Conservation (phyloP, 37 sponge, comb jelly and placozoan genomes). For the Spongilla lacustris region DNA sequence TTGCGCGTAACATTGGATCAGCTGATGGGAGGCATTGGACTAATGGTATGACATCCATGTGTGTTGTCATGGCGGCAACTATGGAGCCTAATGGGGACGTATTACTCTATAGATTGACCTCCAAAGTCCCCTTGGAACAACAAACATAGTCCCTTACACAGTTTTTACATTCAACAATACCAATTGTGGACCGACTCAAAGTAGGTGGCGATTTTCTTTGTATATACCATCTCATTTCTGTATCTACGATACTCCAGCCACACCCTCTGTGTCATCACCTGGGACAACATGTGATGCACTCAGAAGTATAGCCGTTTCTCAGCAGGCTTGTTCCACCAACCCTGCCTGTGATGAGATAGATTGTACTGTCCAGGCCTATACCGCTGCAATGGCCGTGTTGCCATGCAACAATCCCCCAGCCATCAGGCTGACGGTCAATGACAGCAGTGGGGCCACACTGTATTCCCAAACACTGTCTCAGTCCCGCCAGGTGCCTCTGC, state of each 20-base stretch:
- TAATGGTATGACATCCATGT: background rate
- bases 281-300: background rate
- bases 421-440: background rate
- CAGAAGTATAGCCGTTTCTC: background rate
- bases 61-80: background rate
- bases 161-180: background rate
- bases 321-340: background rate
- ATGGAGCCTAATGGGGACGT: background rate
- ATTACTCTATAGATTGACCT: background rate
- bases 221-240: background rate
- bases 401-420: background rate
- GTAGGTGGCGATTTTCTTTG: background rate
- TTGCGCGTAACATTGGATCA: background rate
- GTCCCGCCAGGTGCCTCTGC: background rate
- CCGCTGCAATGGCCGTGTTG: background rate
- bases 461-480: background rate
- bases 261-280: background rate
- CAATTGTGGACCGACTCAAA: background rate
- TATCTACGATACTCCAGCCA: background rate
- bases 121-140: background rate
- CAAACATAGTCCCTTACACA: background rate
- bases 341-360: background rate
- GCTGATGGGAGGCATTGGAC: background rate
- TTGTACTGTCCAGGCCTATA: background rate
- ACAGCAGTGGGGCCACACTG: background rate